These are phyloP conservation scores for Loxodonta africana DNA, from an alignment of 2,113 vertebrate species.

Conservation along the genomic window DNA sequence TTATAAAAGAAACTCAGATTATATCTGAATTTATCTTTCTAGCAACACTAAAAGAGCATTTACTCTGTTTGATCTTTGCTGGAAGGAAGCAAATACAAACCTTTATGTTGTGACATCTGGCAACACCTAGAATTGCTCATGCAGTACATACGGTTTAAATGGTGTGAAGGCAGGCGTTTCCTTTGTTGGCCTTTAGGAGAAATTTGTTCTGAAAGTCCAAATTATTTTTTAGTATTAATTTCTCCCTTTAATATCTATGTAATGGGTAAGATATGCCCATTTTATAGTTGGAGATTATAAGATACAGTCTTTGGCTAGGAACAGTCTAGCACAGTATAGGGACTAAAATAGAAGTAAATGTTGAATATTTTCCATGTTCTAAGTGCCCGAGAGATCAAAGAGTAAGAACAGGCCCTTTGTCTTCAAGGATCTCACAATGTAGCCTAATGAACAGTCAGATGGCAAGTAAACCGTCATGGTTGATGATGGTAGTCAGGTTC, in stretches of 20 bases:
- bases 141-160: slow-evolving; percentile 10
- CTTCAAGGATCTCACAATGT: background rate
- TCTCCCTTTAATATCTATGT: background rate
- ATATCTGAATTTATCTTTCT: background rate
- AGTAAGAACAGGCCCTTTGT: background rate
- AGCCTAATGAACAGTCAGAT: background rate
- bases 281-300: slow-evolving; percentile 49
- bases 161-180: background rate
- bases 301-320: background rate
- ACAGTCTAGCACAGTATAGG: background rate
- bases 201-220: slow-evolving; percentile 23
- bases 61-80: slow-evolving; percentile 7
- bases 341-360: background rate
- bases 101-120: slow-evolving; percentile 42
- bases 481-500: background rate
- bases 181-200: slow-evolving; percentile 21
- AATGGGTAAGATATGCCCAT: background rate
- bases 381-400: background rate
- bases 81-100: slow-evolving; percentile 44
- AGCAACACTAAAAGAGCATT: background rate
- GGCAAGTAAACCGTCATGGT: background rate
- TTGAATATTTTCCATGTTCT: background rate
- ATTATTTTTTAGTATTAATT: slow-evolving; percentile 49
- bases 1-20: slow-evolving; percentile 37
- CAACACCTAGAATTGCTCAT: background rate